Percentiles rank a stretch among this genome's conserved stretches.
Conservation (phyloP, 2,113 vertebrate species). For the Grus americana region DNA sequence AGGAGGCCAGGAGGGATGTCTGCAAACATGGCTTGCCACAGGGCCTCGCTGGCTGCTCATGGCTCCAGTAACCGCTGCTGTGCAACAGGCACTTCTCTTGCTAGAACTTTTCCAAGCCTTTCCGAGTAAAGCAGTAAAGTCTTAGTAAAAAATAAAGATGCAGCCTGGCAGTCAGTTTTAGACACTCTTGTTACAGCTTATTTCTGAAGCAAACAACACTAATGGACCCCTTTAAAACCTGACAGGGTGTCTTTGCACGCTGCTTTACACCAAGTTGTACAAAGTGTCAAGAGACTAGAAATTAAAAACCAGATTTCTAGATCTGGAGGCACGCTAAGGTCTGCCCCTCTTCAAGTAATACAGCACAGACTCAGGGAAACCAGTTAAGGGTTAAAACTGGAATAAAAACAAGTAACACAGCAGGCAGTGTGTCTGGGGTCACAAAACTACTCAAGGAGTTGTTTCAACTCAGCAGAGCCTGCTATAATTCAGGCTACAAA, state of each 20-base stretch:
- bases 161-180: not conserved
- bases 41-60: fast-evolving
- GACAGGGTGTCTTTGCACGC: fast-evolving
- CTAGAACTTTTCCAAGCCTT: not conserved
- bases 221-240: not conserved
- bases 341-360: not conserved
- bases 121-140: not conserved
- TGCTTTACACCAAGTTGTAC: not conserved
- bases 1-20: not conserved
- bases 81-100: not conserved
- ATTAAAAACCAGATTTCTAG: not conserved
- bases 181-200: not conserved
- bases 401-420: conserved; percentile 13
- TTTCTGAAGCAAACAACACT: not conserved
- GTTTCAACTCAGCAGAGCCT: not conserved
- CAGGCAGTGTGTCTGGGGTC: not conserved
- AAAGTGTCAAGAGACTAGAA: not conserved
- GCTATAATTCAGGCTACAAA: not conserved
- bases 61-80: not conserved
- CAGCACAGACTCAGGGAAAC: not conserved
- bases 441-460: not conserved
- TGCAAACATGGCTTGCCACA: not conserved
- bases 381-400: not conserved
- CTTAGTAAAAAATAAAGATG: not conserved
- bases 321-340: not conserved